Conservation (phyloP, 2,888 invertebrate genomes). For the Spisula solida region DNA sequence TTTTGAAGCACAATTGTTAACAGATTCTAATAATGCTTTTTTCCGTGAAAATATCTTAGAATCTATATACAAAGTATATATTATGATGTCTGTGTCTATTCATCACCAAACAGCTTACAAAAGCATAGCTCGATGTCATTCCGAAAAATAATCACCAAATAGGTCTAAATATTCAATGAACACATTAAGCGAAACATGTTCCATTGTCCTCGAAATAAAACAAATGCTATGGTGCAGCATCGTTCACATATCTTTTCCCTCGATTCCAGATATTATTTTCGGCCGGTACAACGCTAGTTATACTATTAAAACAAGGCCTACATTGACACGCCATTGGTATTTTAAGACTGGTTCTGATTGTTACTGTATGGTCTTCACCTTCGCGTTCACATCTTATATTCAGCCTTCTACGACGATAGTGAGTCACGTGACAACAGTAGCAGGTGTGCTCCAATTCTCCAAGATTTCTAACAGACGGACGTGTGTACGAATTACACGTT, state of each 20-base stretch:
- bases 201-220: background rate
- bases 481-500: constrained; percentile 58
- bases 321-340: constrained; percentile 58
- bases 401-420: constrained; percentile 14
- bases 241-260: constrained; percentile 33
- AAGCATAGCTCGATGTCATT: too few relatives aligned
- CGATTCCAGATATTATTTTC: constrained; percentile 42
- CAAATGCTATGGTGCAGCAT: background rate
- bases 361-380: background rate
- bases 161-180: too few relatives aligned
- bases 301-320: constrained; percentile 54
- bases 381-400: constrained; percentile 34
- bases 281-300: constrained; percentile 50
- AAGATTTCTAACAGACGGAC: constrained; percentile 52
- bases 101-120: too few relatives aligned
- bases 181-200: too few relatives aligned
- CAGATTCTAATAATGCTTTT: too few relatives aligned
- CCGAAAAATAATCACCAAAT: too few relatives aligned
- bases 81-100: too few relatives aligned
- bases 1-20: too few relatives aligned
- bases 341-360: constrained; percentile 33
- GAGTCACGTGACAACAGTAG: constrained; percentile 63
- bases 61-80: too few relatives aligned
- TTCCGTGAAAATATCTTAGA: too few relatives aligned
- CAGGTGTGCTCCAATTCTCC: constrained; percentile 63